Evolutionary conservation across 2,113 vertebrate genomes (phyloP).

Genomic region (Saguinus midas): DNA sequence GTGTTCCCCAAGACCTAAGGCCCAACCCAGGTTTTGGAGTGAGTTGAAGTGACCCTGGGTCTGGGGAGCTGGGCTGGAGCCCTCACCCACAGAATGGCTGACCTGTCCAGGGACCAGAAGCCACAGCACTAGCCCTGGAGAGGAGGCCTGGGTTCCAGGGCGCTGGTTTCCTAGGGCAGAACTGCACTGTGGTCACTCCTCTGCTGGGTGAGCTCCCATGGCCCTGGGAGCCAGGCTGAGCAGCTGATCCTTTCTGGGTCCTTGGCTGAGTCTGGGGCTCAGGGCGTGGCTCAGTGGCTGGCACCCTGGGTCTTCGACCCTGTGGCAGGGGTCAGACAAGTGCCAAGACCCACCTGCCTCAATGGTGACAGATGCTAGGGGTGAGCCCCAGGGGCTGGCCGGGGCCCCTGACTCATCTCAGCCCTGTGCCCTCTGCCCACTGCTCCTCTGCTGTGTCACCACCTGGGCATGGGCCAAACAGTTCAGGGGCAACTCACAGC

Average conservation of each 20-base stretch:
- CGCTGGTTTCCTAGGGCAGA: neutral
- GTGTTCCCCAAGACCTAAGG: neutral
- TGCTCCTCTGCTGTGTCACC: neutral
- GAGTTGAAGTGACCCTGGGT: neutral
- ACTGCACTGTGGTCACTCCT: neutral
- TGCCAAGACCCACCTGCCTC: slow-evolving; percentile 48
- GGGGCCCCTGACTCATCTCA: slow-evolving; percentile 44
- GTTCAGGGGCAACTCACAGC: neutral
- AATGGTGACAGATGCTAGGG: slow-evolving; percentile 30
- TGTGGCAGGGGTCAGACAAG: neutral
- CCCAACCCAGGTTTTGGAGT: neutral
- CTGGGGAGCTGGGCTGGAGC: neutral
- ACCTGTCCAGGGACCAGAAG: neutral
- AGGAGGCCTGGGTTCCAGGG: neutral
- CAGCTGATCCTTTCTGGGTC: neutral
- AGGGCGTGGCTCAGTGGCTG: neutral
- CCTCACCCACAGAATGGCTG: neutral
- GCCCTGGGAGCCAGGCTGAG: rapidly evolving
- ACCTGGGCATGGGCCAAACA: neutral
- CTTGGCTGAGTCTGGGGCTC: neutral
- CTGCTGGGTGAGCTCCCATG: neutral
- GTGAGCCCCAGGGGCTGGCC: neutral
- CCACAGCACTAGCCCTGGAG: neutral
- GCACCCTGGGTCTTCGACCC: neutral
- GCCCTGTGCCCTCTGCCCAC: neutral